phyloP scores from a whole-genome alignment of 2,888 invertebrate genomes.

The Tholera decimalis region DNA sequence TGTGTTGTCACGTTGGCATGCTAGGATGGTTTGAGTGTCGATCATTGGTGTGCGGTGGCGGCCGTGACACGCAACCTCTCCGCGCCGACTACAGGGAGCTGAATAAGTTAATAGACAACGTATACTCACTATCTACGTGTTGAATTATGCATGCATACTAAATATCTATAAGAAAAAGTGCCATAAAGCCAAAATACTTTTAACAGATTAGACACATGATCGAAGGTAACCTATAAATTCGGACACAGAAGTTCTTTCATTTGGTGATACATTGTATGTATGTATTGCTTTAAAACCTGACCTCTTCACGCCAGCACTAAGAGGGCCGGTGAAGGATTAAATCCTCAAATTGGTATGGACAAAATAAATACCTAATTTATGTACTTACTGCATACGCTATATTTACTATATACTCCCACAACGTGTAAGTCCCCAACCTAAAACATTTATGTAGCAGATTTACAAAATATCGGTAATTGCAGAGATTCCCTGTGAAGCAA shows the following conservation, averaged over 20 bases:
- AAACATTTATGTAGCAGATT: too few species aligned
- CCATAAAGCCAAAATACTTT: too few species aligned
- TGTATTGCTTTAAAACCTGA: neutral
- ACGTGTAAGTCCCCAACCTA: too few species aligned
- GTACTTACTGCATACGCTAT: neutral
- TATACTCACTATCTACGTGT: neutral
- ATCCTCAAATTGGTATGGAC: neutral
- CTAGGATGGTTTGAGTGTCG: constrained; percentile 46
- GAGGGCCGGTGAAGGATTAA: neutral
- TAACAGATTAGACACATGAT: neutral
- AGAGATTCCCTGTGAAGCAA: too few species aligned
- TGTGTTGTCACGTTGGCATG: constrained; percentile 51
- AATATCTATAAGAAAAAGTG: neutral
- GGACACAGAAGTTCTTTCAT: neutral
- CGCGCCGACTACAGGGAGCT: constrained; percentile 16
- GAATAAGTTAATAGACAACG: constrained; percentile 7
- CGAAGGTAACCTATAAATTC: neutral
- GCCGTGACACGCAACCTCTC: constrained; percentile 50
- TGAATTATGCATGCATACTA: neutral
- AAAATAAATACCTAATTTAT: neutral
- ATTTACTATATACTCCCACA: too few species aligned
- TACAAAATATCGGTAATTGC: too few species aligned
- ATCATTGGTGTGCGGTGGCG: constrained; percentile 63
- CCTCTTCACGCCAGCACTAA: neutral
- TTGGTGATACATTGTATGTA: too few species aligned